These are phyloP conservation scores for Agapornis canus DNA, from an alignment of 2,797 vertebrate genomes.

Conservation along the genomic window DNA sequence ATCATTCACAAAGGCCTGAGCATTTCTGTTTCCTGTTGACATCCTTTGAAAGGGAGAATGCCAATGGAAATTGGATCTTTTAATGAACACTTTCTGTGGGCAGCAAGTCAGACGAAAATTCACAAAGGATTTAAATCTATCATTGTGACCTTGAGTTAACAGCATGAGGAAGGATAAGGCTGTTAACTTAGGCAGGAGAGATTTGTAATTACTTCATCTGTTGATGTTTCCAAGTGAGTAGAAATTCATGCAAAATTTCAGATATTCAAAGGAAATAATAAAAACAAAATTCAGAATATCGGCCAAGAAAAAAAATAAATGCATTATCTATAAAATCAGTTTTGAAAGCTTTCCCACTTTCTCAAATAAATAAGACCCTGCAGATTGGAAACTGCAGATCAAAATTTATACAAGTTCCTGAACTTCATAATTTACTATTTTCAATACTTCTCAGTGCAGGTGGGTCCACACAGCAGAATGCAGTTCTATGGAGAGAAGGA, in stretches of 20 bases:
- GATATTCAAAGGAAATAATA: slow-evolving; percentile 10
- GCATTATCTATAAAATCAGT: neutral
- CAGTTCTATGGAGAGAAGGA: neutral
- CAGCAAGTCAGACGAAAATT: slow-evolving; percentile 42
- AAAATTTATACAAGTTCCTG: neutral
- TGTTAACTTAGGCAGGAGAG: slow-evolving; percentile 37
- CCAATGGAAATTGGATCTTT: slow-evolving; percentile 44
- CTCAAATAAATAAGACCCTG: neutral
- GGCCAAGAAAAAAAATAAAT: slow-evolving; percentile 2
- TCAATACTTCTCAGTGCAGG: neutral
- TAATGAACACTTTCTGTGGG: slow-evolving; percentile 46
- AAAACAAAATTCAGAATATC: neutral
- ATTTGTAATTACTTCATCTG: slow-evolving; percentile 22
- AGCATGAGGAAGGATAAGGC: slow-evolving; percentile 24
- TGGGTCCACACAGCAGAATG: neutral
- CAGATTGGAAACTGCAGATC: neutral
- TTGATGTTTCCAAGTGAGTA: slow-evolving; percentile 18
- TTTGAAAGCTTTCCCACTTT: slow-evolving; percentile 19
- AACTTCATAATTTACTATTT: neutral
- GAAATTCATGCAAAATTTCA: slow-evolving; percentile 34
- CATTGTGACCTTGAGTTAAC: slow-evolving; percentile 50
- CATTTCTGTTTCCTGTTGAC: slow-evolving; percentile 55
- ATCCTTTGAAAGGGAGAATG: slow-evolving; percentile 41
- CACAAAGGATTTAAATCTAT: slow-evolving; percentile 11
- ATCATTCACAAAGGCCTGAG: slow-evolving; percentile 51